Evolutionary conservation across 64 coral and sea anemone genomes (phyloP), one percentile per base, ranked within the genome.

Genomic region (Porites lutea): DNA sequence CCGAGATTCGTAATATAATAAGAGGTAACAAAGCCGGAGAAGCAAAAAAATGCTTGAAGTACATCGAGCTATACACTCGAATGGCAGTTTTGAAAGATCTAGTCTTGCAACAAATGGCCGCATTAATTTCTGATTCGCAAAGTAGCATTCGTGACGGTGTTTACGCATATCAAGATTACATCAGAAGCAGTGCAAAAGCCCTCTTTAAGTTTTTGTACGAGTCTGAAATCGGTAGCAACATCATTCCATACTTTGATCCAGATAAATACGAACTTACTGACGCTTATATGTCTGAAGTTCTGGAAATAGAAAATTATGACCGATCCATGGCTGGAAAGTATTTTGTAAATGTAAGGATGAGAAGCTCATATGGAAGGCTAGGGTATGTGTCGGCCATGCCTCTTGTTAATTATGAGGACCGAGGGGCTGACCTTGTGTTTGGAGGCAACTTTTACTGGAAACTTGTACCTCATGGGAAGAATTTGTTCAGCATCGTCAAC

Each of bases 401-500:
- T 37, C 27, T 37, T 37, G 27, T 37, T 37, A 37, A 37, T 37
- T 0, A 37, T 37, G 27, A 37, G 27, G 27, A 37, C 27, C 27
- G 27, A 37, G 27, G 27, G 1, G 27, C 27, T 37, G 27, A 37
- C 27, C 27, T 37, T 37, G 27, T 37, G 27, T 37, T 1, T 37
- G 46, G 2, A 60, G 14, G 59, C 59, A 60, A 43, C 15, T 78
- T n/a, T 23, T 78, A 78, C 75, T 78, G 75, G 75, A 78, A 78
- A 52, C 52, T 78, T 15, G 58, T 47, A 58, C 49, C 49, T 18
- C 79, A 61, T 61, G 79, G 79, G 57, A 82, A 61, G 18, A 61
- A 82, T 82, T 52, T 82, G 15, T 82, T 82, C 44, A 82, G 79
- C 23, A 82, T 82, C 58, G 79, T 82, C 15, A 82, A 82, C 79